Percentiles rank a stretch among this genome's conserved stretches.
phyloP scores from a whole-genome alignment of 1,140 invertebrate species.

The Dolichoris vasculosae region DNA sequence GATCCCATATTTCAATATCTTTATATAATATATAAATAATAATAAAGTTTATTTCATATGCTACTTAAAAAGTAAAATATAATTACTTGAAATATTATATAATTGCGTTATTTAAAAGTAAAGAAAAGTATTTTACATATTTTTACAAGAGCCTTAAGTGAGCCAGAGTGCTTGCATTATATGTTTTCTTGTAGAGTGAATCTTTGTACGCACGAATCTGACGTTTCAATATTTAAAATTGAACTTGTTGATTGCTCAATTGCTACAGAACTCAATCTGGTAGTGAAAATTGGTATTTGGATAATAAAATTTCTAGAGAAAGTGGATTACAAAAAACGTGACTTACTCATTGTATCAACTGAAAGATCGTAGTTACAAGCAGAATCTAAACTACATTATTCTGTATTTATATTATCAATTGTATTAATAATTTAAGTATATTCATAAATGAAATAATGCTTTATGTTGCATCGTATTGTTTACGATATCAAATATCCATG shows the following conservation, averaged over 20 bases:
- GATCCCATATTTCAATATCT: constrained; percentile 7
- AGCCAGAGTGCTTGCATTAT: neutral
- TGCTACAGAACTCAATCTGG: neutral
- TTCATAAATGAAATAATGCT: too few relatives aligned
- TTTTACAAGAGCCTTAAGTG: neutral
- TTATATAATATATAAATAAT: neutral
- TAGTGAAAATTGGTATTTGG: neutral
- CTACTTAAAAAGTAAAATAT: constrained; percentile 26
- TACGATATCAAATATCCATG: too few relatives aligned
- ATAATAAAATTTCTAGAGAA: neutral
- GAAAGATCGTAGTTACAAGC: too few relatives aligned
- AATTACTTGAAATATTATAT: too few relatives aligned
- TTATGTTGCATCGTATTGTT: too few relatives aligned
- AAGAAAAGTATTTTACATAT: neutral
- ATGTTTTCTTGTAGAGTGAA: neutral
- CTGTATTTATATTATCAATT: too few relatives aligned
- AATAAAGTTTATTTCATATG: constrained; percentile 1
- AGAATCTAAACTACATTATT: too few relatives aligned
- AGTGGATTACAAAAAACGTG: too few relatives aligned
- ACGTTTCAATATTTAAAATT: neutral
- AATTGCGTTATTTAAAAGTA: neutral
- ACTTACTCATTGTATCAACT: too few relatives aligned
- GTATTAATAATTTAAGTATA: too few relatives aligned
- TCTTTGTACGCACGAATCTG: neutral
- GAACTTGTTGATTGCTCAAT: neutral